Conservation (phyloP, 2,888 invertebrate genomes). For the Drosophila infuscata region DNA sequence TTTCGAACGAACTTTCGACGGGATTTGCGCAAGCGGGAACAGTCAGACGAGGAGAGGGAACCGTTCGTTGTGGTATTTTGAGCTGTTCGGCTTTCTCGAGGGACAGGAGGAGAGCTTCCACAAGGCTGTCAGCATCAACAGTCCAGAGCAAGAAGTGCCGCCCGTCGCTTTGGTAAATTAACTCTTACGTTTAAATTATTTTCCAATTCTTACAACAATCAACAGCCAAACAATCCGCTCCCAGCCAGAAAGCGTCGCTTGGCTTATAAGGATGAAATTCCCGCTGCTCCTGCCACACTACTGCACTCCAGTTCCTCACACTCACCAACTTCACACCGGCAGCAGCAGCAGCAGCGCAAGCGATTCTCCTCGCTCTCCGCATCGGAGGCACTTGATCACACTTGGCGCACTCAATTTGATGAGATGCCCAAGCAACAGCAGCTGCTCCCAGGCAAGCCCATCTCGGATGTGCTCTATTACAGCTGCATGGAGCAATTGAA, state of each 20-base stretch:
- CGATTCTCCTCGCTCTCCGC: slow-evolving; percentile 10
- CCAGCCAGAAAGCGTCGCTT: slow-evolving; percentile 29
- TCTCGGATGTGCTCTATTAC: slow-evolving; percentile 50
- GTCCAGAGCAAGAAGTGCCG: not conserved
- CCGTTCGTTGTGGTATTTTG: slow-evolving; percentile 55
- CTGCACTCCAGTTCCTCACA: not conserved
- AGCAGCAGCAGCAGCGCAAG: not conserved
- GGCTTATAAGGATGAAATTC: slow-evolving; percentile 1
- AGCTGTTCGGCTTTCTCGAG: slow-evolving; percentile 48
- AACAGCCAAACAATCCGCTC: not conserved
- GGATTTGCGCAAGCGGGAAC: slow-evolving; percentile 50
- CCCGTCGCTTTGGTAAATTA: slow-evolving; percentile 10
- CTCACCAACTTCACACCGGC: not conserved
- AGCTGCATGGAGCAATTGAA: slow-evolving; percentile 52
- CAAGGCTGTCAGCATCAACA: slow-evolving; percentile 2
- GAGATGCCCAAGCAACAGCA: slow-evolving; percentile 37
- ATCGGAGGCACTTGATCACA: slow-evolving; percentile 40
- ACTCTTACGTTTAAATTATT: not conserved
- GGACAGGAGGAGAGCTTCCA: slow-evolving; percentile 39
- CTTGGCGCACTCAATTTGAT: slow-evolving; percentile 47
- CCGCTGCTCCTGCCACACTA: not conserved
- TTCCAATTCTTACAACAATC: no score
- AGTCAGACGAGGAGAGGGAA: slow-evolving; percentile 8
- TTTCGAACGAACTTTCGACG: slow-evolving; percentile 61
- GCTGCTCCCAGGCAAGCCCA: slow-evolving; percentile 44